Evolutionary conservation across 2,797 vertebrate species (phyloP).

Genomic region (Sebastes itinus): DNA sequence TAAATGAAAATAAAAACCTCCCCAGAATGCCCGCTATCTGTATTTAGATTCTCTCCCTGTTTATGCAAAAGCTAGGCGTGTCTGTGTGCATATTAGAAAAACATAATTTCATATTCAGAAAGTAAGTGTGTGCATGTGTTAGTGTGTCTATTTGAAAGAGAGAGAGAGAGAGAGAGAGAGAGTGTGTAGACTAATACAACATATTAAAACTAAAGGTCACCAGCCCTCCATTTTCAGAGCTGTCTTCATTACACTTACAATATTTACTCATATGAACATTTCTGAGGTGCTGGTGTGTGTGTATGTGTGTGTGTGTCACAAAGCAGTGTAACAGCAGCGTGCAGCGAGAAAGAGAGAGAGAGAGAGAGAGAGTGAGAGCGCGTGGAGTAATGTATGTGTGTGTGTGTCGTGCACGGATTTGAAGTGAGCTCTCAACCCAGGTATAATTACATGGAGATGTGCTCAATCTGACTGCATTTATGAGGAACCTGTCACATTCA

Average conservation of each 20-base stretch:
- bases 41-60: not conserved
- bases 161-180: not conserved
- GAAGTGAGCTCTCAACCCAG: constrained; percentile 50
- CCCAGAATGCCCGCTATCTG: not conserved
- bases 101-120: not conserved
- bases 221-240: constrained; percentile 13
- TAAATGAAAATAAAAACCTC: not conserved
- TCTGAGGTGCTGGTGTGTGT: not conserved
- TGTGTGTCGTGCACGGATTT: constrained; percentile 18
- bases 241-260: constrained; percentile 19
- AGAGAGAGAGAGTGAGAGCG: not conserved
- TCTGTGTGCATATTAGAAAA: not conserved
- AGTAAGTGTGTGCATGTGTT: not conserved
- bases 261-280: constrained; percentile 15
- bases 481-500: constrained; percentile 61
- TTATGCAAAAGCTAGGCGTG: not conserved
- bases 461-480: constrained; percentile 60
- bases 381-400: not conserved
- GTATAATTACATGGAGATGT: constrained; percentile 70
- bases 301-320: not conserved
- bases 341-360: not conserved
- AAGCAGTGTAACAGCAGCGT: not conserved
- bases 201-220: constrained; percentile 53
- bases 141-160: not conserved
- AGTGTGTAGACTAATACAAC: not conserved